Percentiles rank a stretch among this genome's conserved stretches.
Evolutionary conservation across 2,888 invertebrate species (phyloP).

Genomic region (Cacoxenus indagator): DNA sequence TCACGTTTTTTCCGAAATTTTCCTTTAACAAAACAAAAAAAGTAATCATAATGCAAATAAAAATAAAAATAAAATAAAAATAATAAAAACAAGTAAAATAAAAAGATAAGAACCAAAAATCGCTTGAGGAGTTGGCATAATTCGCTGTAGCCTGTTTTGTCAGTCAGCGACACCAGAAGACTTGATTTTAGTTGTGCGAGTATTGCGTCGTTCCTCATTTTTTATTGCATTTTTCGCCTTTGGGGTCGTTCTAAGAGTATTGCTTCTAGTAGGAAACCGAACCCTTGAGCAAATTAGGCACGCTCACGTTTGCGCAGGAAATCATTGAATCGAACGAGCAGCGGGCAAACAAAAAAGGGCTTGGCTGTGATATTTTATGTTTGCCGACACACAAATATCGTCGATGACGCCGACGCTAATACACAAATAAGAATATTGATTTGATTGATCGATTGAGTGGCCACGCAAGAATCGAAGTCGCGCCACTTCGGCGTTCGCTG

Average conservation of each 20-base stretch:
- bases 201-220: too few relatives aligned
- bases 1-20: not conserved
- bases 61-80: too few relatives aligned
- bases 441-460: constrained; percentile 12
- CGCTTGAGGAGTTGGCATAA: constrained; percentile 45
- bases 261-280: constrained; percentile 22
- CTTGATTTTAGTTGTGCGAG: not conserved
- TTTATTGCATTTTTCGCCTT: constrained; percentile 17
- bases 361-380: constrained; percentile 61
- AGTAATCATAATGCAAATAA: too few relatives aligned
- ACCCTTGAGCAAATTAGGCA: constrained; percentile 54
- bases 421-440: not conserved
- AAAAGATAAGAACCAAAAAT: not conserved
- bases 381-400: constrained; percentile 50
- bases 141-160: constrained; percentile 42
- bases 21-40: constrained; percentile 37
- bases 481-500: not conserved
- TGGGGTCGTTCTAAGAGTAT: constrained; percentile 3
- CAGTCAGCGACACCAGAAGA: not conserved
- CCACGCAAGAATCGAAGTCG: not conserved
- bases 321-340: constrained; percentile 31
- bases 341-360: constrained; percentile 54
- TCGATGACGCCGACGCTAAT: constrained; percentile 27
- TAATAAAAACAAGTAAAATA: constrained; percentile 7
- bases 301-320: constrained; percentile 65